Base-by-base conservation (phyloP, 1,140 invertebrate species). In the Drosophila persimilis region DNA sequence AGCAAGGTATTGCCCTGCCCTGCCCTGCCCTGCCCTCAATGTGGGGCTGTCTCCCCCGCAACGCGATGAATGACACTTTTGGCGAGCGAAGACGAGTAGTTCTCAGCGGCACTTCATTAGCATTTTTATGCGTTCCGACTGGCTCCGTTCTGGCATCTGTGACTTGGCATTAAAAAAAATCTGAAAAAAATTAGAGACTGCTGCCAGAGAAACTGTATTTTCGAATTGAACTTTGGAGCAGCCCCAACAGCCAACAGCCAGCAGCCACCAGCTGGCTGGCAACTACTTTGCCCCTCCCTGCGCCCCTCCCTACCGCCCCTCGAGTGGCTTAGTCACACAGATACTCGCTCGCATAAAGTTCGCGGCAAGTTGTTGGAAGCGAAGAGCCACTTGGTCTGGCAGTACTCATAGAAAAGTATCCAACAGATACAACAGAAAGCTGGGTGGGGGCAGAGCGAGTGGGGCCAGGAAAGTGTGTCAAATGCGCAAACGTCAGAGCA, bases 401-500 rank as follows among this genome's bases (percentile, higher is more conserved):
- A 31, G 31, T 31, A 31, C 31, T 31, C 51, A 74, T 73, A 65
- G 52, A 73, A 81, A 72, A 77, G 72, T 72, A 75, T 75, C 71
- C 64, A 73, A 48, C 55, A 58, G 59, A 60, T 46, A 47, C 69
- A 55, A 26, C 31, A 41, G 53, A 44, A 24, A 41, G 15, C 11
- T 7, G 15, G 43, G 55, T 24, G 22, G 44, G 17, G 35, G 46
- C 45, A 54, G 39, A 15, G 35, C 20, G 41, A 22, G 50, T 31
- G 24, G 24, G 52, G 39, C 35, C 53, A 11, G 11, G 67, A 81
- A 86, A 86, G 83, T 86, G 84, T 86, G 83, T 86, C 83, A 86
- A 39, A 69, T 85, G 83, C 83, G 81, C 83, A 64, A 85, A 80
- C 80, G 77, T 80, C 60, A 76, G 76, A 79, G 80, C 80, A 86